A percentile compares a stretch with the other conserved stretches of the same genome.
These are phyloP conservation scores for Lordiphosa collinella DNA, from an alignment of 1,140 invertebrate genomes.

Conservation along the genomic window DNA sequence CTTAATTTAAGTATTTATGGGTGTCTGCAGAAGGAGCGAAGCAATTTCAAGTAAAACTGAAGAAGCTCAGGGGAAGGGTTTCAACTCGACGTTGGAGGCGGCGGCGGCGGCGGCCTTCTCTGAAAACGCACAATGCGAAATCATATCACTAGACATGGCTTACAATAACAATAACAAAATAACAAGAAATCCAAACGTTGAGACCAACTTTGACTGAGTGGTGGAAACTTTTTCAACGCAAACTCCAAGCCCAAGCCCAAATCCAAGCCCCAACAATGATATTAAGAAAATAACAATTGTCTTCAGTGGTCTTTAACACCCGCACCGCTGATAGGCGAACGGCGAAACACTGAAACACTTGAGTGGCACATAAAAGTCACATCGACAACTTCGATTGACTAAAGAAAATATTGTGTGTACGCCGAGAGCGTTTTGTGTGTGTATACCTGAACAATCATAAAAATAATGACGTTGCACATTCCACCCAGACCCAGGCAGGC, in stretches of 20 bases:
- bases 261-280: constrained; percentile 55
- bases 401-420: constrained; percentile 73
- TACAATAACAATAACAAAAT: constrained; percentile 54
- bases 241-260: too few species aligned
- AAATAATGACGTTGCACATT: constrained; percentile 77
- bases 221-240: constrained; percentile 48
- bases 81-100: neutral
- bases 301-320: constrained; percentile 77
- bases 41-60: too few species aligned
- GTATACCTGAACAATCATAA: constrained; percentile 74
- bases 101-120: constrained; percentile 17
- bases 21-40: too few species aligned
- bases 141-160: constrained; percentile 76
- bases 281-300: constrained; percentile 78
- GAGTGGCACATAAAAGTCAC: constrained; percentile 76
- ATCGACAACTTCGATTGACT: constrained; percentile 78
- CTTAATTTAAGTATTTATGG: constrained; percentile 38
- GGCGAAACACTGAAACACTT: constrained; percentile 39
- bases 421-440: constrained; percentile 13
- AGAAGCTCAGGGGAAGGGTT: too few species aligned
- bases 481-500: constrained; percentile 19
- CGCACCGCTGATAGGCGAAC: constrained; percentile 70
- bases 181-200: constrained; percentile 12
- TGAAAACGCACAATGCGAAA: constrained; percentile 69
- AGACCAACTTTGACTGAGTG: constrained; percentile 70